Evolutionary conservation across 2,797 vertebrate genomes (phyloP), one percentile per base, ranked within the genome.

Genomic region (Tiaroga cobitis): DNA sequence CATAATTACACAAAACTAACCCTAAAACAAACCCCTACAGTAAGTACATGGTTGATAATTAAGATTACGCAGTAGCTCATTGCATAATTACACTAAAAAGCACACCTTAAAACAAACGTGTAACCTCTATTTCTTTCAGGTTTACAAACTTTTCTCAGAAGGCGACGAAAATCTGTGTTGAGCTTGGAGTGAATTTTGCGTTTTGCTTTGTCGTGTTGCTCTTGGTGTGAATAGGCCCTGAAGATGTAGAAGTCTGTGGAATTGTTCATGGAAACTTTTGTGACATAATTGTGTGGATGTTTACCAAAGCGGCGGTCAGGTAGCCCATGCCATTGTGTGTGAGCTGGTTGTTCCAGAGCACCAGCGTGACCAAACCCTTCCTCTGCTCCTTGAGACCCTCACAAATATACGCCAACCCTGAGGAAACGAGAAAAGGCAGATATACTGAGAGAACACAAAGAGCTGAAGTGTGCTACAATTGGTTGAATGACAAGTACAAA

Each of bases 321-420:
- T 96, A 98, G 18, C 96, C 96, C 98, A 98, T 99, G 91, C 97
- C 97, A 0, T 96, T 96, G 95, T 99, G 97, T 8, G 97, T 97
- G 86, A 99, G 95, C 89, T 99, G 98, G 93, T 99, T 99, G 94
- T 99, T 99, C 98, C 98, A 99, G 79, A 99, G 93, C 86, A 99
- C 98, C 91, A 99, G 91, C 0, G 98, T 99, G 85, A 96, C 93
- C 65, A 99, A 92, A 7, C 98, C 98, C 89, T 96, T 97, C 88
- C 95, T 94, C 93, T 99, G 98, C 91, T 99, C 98, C 93, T 98
- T 98, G 18, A 99, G 93, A 49, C 98, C 98, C 88, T 99, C 98
- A 21, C 97, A 99, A 88, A 99, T 91, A 49, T 99, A 99, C 0
- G 97, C 97, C 92, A 99, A 90, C 81, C 97, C 97, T 99, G 89